Conservation (phyloP, 2,113 vertebrate species). For the Saimiri boliviensis region DNA sequence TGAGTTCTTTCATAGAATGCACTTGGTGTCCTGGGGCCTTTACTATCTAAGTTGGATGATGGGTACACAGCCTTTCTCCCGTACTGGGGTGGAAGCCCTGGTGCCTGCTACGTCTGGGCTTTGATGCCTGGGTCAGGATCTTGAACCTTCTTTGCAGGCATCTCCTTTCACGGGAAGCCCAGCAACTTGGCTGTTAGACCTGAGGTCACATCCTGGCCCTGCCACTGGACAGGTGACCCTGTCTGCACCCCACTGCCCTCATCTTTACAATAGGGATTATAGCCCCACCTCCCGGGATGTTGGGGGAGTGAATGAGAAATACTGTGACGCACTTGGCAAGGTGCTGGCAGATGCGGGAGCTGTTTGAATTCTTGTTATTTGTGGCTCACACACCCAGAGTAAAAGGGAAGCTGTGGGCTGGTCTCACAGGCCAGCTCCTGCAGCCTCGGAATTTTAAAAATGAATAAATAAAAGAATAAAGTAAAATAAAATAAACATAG, state of each 20-base stretch:
- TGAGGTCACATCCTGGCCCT: background rate
- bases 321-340: background rate
- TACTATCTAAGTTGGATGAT: background rate
- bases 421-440: background rate
- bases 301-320: accelerated
- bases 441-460: background rate
- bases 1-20: background rate
- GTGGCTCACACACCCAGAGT: background rate
- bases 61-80: background rate
- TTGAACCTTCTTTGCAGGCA: background rate
- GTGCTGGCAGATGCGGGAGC: background rate
- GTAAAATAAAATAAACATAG: background rate
- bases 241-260: background rate
- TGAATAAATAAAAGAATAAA: background rate
- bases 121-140: background rate
- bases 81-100: background rate
- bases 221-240: background rate
- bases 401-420: background rate
- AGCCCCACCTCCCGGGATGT: background rate
- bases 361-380: background rate
- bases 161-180: background rate
- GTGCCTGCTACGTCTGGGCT: background rate
- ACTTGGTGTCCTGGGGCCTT: background rate
- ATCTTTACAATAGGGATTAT: background rate
- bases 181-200: background rate